Conservation (phyloP, 1,140 invertebrate species). For the Sweltsa coloradensis region DNA sequence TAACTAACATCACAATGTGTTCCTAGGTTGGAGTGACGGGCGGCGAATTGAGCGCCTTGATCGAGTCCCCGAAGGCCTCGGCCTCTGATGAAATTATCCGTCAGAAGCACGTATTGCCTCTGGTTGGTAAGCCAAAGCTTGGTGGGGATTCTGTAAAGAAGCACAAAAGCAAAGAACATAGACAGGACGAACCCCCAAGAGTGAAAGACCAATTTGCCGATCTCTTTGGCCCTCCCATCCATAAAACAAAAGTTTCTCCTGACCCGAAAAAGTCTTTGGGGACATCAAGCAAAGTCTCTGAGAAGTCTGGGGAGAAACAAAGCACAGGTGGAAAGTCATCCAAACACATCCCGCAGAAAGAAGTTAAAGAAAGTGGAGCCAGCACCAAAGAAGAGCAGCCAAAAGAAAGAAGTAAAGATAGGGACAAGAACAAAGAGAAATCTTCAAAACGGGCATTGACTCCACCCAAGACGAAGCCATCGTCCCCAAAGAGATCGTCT, state of each 20-base stretch:
- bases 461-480: constrained; percentile 22
- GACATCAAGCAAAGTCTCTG: constrained; percentile 19
- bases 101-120: constrained; percentile 19
- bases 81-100: constrained; percentile 1
- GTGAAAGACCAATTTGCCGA: constrained; percentile 49
- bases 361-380: no score
- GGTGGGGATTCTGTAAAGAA: constrained; percentile 42
- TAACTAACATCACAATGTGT: neutral
- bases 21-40: constrained; percentile 11
- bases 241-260: constrained; percentile 48
- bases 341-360: neutral
- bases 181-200: constrained; percentile 7
- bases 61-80: constrained; percentile 8
- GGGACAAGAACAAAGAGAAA: constrained; percentile 45
- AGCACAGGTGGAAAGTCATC: constrained; percentile 6
- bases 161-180: constrained; percentile 40
- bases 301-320: constrained; percentile 18
- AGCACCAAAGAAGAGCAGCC: constrained; percentile 22
- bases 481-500: constrained; percentile 29
- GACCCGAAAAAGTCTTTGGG: constrained; percentile 37
- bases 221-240: constrained; percentile 69
- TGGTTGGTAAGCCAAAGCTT: constrained; percentile 55
- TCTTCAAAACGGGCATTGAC: constrained; percentile 18
- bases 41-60: constrained; percentile 8
- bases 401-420: constrained; percentile 26